phyloP scores from a whole-genome alignment of 2,113 vertebrate genomes.

The Polypterus bichir region DNA sequence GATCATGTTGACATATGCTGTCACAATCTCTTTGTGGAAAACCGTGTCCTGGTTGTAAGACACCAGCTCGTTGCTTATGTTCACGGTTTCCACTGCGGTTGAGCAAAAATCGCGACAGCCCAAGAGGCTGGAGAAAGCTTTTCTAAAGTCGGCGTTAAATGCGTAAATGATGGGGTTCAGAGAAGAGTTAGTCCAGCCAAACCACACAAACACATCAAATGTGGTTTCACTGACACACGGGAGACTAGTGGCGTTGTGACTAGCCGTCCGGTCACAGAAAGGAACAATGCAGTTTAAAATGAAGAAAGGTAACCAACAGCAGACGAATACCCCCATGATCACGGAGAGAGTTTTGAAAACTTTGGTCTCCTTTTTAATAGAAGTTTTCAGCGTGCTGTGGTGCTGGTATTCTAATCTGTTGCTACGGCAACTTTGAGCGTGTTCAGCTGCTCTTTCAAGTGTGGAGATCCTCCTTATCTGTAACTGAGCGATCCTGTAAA shows the following conservation, averaged over 20 bases:
- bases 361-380: slow-evolving; percentile 81
- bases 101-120: slow-evolving; percentile 68
- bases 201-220: slow-evolving; percentile 91
- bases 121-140: slow-evolving; percentile 76
- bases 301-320: slow-evolving; percentile 91
- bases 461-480: slow-evolving; percentile 80
- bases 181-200: slow-evolving; percentile 90
- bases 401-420: slow-evolving; percentile 51
- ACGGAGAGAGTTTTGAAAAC: slow-evolving; percentile 85
- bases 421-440: slow-evolving; percentile 67
- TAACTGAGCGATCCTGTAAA: slow-evolving; percentile 81
- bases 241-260: slow-evolving; percentile 44
- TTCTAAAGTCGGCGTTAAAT: slow-evolving; percentile 85
- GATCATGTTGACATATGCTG: slow-evolving; percentile 70
- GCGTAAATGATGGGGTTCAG: slow-evolving; percentile 91
- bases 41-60: slow-evolving; percentile 78
- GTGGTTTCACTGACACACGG: slow-evolving; percentile 87
- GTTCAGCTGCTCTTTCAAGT: slow-evolving; percentile 76
- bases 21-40: slow-evolving; percentile 63
- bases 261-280: slow-evolving; percentile 61
- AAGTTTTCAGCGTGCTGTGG: slow-evolving; percentile 60
- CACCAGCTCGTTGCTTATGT: slow-evolving; percentile 81
- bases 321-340: slow-evolving; percentile 91
- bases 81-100: slow-evolving; percentile 68
- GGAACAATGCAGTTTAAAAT: slow-evolving; percentile 86